phyloP scores from a whole-genome alignment of 2,113 vertebrate genomes.

The Archilochus colubris region DNA sequence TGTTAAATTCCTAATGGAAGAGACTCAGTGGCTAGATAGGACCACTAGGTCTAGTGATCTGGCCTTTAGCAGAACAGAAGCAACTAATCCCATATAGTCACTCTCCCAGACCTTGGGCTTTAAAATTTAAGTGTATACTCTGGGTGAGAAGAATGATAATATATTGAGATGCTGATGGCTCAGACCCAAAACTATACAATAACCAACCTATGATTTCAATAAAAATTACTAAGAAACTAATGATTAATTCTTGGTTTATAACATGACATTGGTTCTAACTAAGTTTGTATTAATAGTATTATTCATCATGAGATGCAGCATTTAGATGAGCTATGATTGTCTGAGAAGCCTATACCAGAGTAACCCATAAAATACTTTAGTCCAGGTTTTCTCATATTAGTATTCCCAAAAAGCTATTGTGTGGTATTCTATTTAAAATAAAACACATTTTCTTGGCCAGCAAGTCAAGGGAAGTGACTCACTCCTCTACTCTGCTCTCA shows the following conservation, averaged over 20 bases:
- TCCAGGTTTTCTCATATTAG: background rate
- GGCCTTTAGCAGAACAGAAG: background rate
- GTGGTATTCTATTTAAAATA: conserved; percentile 29
- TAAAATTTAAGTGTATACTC: background rate
- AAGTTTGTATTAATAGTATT: background rate
- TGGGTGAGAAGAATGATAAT: no score
- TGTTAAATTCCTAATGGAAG: background rate
- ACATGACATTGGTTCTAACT: background rate
- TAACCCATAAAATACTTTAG: background rate
- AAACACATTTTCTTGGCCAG: background rate
- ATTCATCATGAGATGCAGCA: background rate
- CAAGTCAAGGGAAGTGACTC: no score
- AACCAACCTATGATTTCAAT: background rate
- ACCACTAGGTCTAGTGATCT: background rate
- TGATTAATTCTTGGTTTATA: background rate
- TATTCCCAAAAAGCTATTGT: background rate
- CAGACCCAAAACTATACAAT: background rate
- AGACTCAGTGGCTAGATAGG: background rate
- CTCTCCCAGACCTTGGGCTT: background rate
- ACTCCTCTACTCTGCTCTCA: no score
- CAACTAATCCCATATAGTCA: background rate
- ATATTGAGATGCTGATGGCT: background rate
- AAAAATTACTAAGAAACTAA: background rate
- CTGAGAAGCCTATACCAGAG: background rate
- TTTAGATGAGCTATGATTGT: background rate